These are phyloP conservation scores for Paedocypris sp. DNA, from an alignment of 2,113 vertebrate species.

Conservation along the genomic window DNA sequence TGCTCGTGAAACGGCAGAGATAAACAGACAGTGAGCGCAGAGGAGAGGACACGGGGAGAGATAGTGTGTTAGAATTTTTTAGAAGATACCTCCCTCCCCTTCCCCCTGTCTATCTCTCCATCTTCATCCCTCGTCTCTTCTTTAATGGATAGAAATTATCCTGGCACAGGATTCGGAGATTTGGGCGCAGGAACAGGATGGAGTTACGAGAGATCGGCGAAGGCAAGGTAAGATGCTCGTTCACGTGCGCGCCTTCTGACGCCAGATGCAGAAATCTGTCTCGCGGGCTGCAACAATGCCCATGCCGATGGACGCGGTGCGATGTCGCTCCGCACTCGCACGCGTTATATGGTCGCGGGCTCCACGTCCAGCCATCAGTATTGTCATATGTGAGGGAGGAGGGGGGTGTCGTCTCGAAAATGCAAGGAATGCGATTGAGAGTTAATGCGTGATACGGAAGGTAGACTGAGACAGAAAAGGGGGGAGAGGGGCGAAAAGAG, in stretches of 20 bases:
- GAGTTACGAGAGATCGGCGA: slow-evolving; percentile 81
- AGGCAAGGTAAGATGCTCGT: slow-evolving; percentile 70
- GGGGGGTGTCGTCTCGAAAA: slow-evolving; percentile 50
- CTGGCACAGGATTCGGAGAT: slow-evolving; percentile 80
- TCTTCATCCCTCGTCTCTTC: slow-evolving; percentile 56
- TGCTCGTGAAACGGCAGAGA: slow-evolving; percentile 61
- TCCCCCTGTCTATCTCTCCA: slow-evolving; percentile 54
- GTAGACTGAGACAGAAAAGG: slow-evolving; percentile 37
- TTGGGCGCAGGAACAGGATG: slow-evolving; percentile 79
- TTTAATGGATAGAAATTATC: slow-evolving; percentile 87
- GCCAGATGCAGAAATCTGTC: slow-evolving; percentile 28
- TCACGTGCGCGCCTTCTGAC: slow-evolving; percentile 28
- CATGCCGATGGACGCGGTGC: slow-evolving; percentile 29
- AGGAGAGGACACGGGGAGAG: slow-evolving; percentile 46
- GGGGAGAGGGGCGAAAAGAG: slow-evolving; percentile 25
- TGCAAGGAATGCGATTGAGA: slow-evolving; percentile 58
- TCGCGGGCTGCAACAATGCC: slow-evolving; percentile 45
- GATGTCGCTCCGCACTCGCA: slow-evolving; percentile 21
- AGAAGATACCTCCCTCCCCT: slow-evolving; percentile 47
- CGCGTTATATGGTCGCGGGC: slow-evolving; percentile 28
- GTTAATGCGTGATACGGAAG: slow-evolving; percentile 48
- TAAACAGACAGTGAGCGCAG: slow-evolving; percentile 55
- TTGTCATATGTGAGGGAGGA: slow-evolving; percentile 44
- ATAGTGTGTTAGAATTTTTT: slow-evolving; percentile 46
- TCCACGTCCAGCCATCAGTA: slow-evolving; percentile 47